Evolutionary conservation across 2,797 vertebrate species (phyloP).

Genomic region (Taeniopygia guttata): DNA sequence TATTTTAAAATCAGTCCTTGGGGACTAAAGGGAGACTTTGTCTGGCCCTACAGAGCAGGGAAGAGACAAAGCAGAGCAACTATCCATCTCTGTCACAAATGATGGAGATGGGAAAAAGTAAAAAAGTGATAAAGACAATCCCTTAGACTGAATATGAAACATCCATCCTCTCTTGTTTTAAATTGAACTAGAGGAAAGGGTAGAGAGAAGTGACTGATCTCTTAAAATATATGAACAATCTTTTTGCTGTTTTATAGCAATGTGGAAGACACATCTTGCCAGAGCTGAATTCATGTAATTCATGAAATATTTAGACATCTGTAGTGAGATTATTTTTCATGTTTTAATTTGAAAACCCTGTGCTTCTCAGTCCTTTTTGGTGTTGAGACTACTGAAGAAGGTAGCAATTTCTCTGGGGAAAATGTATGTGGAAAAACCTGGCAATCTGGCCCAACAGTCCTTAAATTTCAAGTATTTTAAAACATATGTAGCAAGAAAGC

Average conservation of each 20-base stretch:
- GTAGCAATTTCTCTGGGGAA: slow-evolving; percentile 26
- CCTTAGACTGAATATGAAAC: neutral
- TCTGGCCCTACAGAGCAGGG: neutral
- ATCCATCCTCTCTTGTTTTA: neutral
- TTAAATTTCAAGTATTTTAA: neutral
- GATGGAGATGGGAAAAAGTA: neutral
- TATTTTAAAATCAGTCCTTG: neutral
- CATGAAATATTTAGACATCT: slow-evolving; percentile 27
- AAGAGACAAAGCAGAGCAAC: neutral
- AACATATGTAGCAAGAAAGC: neutral
- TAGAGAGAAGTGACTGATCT: neutral
- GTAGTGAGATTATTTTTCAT: slow-evolving; percentile 22
- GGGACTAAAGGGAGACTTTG: neutral
- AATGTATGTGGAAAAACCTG: neutral
- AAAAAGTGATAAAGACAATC: neutral
- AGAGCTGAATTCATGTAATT: neutral
- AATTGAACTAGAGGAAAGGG: neutral
- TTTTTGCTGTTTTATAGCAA: neutral
- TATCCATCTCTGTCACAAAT: neutral
- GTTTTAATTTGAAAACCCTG: slow-evolving; percentile 32
- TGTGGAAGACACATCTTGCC: neutral
- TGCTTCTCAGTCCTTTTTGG: neutral
- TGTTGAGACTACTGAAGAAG: neutral
- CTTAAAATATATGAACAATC: neutral
- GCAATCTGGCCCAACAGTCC: neutral